Evolutionary conservation across 2,888 invertebrate genomes (phyloP).

Genomic region (Anarsia innoxiella): DNA sequence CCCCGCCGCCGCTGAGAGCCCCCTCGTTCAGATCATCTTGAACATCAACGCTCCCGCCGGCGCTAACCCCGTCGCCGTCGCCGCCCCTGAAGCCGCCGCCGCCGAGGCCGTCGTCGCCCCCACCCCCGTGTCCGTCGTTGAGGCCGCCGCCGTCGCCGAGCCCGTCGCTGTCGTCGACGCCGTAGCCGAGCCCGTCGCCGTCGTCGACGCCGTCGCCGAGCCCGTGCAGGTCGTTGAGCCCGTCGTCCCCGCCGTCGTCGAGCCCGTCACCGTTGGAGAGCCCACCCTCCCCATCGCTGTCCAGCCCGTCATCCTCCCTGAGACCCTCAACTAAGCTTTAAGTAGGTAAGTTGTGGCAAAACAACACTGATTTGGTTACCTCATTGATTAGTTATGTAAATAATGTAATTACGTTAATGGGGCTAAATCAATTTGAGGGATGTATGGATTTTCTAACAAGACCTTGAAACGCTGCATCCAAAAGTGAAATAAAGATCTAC

Average conservation of each 20-base stretch:
- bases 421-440: background rate
- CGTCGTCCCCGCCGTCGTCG: background rate
- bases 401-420: background rate
- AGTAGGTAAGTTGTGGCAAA: too few species aligned
- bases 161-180: slow-evolving; percentile 8
- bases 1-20: slow-evolving; percentile 10
- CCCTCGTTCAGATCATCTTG: slow-evolving; percentile 16
- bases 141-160: slow-evolving; percentile 8
- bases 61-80: slow-evolving; percentile 8
- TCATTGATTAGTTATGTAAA: background rate
- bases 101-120: slow-evolving; percentile 6
- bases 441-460: background rate
- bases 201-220: slow-evolving; percentile 7
- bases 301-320: slow-evolving; percentile 11
- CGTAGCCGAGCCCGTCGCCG: slow-evolving; percentile 5
- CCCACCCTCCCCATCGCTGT: slow-evolving; percentile 13
- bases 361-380: background rate
- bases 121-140: slow-evolving; percentile 10
- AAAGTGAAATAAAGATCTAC: slow-evolving; percentile 1
- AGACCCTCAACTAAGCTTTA: slow-evolving; percentile 8
- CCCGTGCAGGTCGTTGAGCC: slow-evolving; percentile 1
- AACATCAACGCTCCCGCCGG: slow-evolving; percentile 10
- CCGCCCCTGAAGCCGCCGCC: background rate
- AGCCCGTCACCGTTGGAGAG: slow-evolving; percentile 4
- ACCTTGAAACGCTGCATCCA: background rate